Evolutionary conservation across 1,140 invertebrate species (phyloP).

Genomic region (Anadara kagoshimensis): DNA sequence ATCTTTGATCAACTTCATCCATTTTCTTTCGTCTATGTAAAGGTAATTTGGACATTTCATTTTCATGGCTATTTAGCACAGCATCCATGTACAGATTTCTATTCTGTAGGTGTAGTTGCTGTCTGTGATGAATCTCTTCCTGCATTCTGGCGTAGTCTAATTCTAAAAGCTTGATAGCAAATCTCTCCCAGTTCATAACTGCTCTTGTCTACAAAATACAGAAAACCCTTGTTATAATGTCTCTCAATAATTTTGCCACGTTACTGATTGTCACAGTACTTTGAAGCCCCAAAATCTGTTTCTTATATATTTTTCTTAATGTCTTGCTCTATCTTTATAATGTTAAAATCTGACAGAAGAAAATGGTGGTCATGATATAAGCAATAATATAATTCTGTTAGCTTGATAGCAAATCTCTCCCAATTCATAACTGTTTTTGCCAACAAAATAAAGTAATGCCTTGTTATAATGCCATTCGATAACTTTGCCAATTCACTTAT

Average conservation of each 20-base stretch:
- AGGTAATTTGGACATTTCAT: slow-evolving; percentile 50
- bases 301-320: too few relatives aligned
- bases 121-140: slow-evolving; percentile 47
- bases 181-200: slow-evolving; percentile 52
- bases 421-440: slow-evolving; percentile 46
- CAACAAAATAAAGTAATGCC: too few relatives aligned
- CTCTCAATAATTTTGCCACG: too few relatives aligned
- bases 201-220: slow-evolving; percentile 41
- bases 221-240: too few relatives aligned
- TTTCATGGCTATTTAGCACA: slow-evolving; percentile 48
- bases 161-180: slow-evolving; percentile 51
- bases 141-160: slow-evolving; percentile 49
- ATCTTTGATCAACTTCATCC: slow-evolving; percentile 37
- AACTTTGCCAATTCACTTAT: too few relatives aligned
- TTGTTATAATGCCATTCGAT: too few relatives aligned
- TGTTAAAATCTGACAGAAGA: too few relatives aligned
- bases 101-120: slow-evolving; percentile 53
- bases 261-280: too few relatives aligned
- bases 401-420: slow-evolving; percentile 51
- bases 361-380: slow-evolving; percentile 43
- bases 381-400: slow-evolving; percentile 50
- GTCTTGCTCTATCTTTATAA: too few relatives aligned
- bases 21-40: slow-evolving; percentile 28
- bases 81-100: slow-evolving; percentile 57
- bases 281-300: too few relatives aligned